These are phyloP conservation scores for Amphipyra tragopoginis DNA, from an alignment of 2,888 invertebrate genomes.

Conservation along the genomic window DNA sequence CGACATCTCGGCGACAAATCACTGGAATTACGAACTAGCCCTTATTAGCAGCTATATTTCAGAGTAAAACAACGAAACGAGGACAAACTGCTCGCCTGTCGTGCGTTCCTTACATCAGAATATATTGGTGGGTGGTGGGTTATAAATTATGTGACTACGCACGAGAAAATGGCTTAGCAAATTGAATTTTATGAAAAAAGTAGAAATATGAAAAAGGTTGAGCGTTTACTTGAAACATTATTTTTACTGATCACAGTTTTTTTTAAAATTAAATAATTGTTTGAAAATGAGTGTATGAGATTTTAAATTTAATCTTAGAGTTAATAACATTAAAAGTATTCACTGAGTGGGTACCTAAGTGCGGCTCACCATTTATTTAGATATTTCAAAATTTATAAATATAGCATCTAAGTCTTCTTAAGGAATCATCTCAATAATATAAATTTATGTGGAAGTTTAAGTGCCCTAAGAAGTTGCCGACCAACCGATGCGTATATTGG, in stretches of 20 bases:
- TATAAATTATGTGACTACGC: slow-evolving; percentile 43
- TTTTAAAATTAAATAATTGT: too few relatives aligned
- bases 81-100: slow-evolving; percentile 54
- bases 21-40: slow-evolving; percentile 75
- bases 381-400: too few relatives aligned
- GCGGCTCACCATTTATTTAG: too few relatives aligned
- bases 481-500: slow-evolving; percentile 40
- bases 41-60: slow-evolving; percentile 81
- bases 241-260: too few relatives aligned
- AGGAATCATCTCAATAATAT: slow-evolving; percentile 6
- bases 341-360: too few relatives aligned
- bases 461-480: slow-evolving; percentile 34
- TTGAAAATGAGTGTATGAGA: too few relatives aligned
- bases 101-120: slow-evolving; percentile 47
- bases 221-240: slow-evolving; percentile 1
- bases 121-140: slow-evolving; percentile 32
- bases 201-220: neutral
- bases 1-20: slow-evolving; percentile 80
- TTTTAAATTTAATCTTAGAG: too few relatives aligned
- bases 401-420: neutral
- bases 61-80: slow-evolving; percentile 66
- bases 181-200: slow-evolving; percentile 39
- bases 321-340: too few relatives aligned
- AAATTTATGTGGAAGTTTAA: slow-evolving; percentile 8
- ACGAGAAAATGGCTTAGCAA: slow-evolving; percentile 28